A percentile compares a stretch with the other conserved stretches of the same genome.
phyloP scores from a whole-genome alignment of 2,888 invertebrate species.

The Blastobasis adustella region DNA sequence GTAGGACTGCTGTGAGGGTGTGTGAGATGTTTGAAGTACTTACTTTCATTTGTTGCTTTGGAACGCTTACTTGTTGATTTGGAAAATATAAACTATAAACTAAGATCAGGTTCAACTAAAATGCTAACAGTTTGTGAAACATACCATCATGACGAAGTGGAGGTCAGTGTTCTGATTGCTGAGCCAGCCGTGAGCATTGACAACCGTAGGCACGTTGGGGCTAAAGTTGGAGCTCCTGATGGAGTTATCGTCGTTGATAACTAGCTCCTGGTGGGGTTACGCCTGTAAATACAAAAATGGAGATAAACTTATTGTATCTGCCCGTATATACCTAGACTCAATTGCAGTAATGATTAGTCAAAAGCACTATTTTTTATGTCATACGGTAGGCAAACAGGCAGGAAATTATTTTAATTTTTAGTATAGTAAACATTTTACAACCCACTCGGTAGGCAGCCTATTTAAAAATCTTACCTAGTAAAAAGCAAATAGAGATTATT shows the following conservation, averaged over 20 bases:
- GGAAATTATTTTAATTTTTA: too few species aligned
- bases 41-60: too few species aligned
- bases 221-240: slow-evolving; percentile 39
- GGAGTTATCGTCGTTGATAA: slow-evolving; percentile 29
- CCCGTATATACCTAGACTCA: too few species aligned
- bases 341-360: too few species aligned
- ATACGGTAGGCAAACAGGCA: too few species aligned
- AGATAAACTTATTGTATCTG: too few species aligned
- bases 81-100: neutral
- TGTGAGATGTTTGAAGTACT: too few species aligned
- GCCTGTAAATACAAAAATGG: slow-evolving; percentile 21
- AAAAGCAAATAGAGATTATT: slow-evolving; percentile 33
- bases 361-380: too few species aligned
- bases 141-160: slow-evolving; percentile 29
- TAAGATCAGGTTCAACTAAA: neutral
- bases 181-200: slow-evolving; percentile 47
- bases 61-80: too few species aligned
- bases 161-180: slow-evolving; percentile 28
- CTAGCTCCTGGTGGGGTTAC: slow-evolving; percentile 30
- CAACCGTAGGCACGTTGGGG: slow-evolving; percentile 25
- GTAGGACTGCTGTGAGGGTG: too few species aligned
- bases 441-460: too few species aligned
- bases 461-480: slow-evolving; percentile 27
- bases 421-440: too few species aligned
- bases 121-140: neutral